A percentile compares a stretch with the other conserved stretches of the same genome.
These are phyloP conservation scores for Ptychodera flava DNA, from an alignment of 35 echinoderm and acorn worm species.

Conservation along the genomic window DNA sequence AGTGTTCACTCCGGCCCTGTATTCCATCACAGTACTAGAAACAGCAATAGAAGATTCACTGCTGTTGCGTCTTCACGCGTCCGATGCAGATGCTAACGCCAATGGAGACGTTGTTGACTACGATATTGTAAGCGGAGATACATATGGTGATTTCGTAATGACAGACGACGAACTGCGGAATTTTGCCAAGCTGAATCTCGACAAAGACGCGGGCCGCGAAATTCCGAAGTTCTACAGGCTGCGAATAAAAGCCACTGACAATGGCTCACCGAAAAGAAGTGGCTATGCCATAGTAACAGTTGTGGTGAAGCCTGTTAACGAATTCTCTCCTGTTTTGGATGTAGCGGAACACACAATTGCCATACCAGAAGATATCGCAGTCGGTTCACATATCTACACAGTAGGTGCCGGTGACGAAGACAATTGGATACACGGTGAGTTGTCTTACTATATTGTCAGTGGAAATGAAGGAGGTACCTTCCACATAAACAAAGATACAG, in stretches of 20 bases:
- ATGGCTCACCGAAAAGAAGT: background rate
- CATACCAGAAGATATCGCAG: background rate
- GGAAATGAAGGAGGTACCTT: background rate
- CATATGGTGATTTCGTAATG: conserved; percentile 29
- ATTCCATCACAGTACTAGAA: conserved; percentile 52
- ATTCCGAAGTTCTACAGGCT: background rate
- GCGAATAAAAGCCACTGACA: background rate
- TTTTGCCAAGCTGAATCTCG: background rate
- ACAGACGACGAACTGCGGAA: background rate
- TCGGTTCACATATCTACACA: background rate
- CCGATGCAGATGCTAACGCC: conserved; percentile 50
- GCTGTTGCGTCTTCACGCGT: conserved; percentile 41
- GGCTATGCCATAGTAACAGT: background rate
- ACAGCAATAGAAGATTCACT: conserved; percentile 51
- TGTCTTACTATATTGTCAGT: background rate
- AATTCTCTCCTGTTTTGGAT: background rate
- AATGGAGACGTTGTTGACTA: conserved; percentile 48
- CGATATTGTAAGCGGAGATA: conserved; percentile 42
- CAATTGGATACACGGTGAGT: background rate
- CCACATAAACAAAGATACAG: background rate
- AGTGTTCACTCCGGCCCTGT: conserved; percentile 26
- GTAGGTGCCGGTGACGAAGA: background rate
- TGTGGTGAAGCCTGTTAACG: background rate
- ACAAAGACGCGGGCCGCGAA: no score
- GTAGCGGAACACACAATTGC: background rate